Conservation (phyloP, 2,113 vertebrate genomes). For the Aphelocoma coerulescens region DNA sequence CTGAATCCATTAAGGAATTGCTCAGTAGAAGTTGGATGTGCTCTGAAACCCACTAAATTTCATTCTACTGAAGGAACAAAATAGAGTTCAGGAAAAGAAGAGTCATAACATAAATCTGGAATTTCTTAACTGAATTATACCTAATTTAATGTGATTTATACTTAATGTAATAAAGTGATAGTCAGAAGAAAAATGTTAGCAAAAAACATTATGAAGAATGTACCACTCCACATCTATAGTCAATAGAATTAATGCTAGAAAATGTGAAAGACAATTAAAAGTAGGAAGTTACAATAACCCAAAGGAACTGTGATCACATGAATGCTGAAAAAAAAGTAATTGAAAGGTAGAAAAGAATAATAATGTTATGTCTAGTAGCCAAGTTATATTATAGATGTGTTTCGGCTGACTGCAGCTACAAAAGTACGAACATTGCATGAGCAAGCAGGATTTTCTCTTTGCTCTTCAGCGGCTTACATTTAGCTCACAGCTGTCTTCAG, state of each 20-base stretch:
- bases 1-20: neutral
- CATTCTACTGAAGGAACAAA: neutral
- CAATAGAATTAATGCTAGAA: neutral
- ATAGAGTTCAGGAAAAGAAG: neutral
- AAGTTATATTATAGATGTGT: neutral
- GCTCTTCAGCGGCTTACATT: slow-evolving; percentile 57
- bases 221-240: neutral
- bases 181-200: neutral
- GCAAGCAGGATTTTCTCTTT: slow-evolving; percentile 53
- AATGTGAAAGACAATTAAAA: neutral
- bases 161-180: neutral
- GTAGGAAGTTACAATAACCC: neutral
- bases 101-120: neutral
- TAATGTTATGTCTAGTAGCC: neutral
- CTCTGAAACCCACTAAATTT: neutral
- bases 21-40: neutral
- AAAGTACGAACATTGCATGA: neutral
- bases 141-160: neutral
- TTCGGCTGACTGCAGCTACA: neutral
- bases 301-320: neutral
- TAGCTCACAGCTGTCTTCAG: slow-evolving; percentile 70
- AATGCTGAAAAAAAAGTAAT: neutral
- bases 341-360: neutral
- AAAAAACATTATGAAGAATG: neutral
- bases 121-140: slow-evolving; percentile 6